phyloP scores from a whole-genome alignment of 2,797 vertebrate species.

The Sebastolobus alascanus region DNA sequence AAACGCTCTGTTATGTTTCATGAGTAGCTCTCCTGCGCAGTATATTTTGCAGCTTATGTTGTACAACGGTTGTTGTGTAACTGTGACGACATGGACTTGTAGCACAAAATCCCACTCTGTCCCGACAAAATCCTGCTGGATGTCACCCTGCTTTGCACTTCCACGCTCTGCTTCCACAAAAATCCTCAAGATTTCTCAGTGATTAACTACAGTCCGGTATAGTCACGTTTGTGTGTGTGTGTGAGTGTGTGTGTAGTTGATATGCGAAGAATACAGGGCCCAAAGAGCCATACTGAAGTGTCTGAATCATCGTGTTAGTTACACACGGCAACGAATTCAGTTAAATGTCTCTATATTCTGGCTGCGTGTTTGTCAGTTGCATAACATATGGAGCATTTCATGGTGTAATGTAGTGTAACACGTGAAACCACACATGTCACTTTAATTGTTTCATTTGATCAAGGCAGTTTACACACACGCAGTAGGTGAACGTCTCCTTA shows the following conservation, averaged over 20 bases:
- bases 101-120: slow-evolving; percentile 40
- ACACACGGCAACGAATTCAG: slow-evolving; percentile 3
- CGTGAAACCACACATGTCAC: slow-evolving; percentile 27
- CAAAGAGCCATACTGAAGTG: neutral
- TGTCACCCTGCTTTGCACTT: slow-evolving; percentile 32
- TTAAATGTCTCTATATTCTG: neutral
- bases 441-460: slow-evolving; percentile 34
- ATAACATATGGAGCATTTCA: slow-evolving; percentile 36
- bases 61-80: neutral
- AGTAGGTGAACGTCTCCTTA: slow-evolving; percentile 30
- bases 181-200: slow-evolving; percentile 21
- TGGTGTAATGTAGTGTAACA: slow-evolving; percentile 30
- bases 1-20: slow-evolving; percentile 19
- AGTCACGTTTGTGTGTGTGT: neutral
- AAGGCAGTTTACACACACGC: slow-evolving; percentile 14
- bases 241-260: neutral
- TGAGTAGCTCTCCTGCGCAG: neutral
- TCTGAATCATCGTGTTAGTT: slow-evolving; percentile 10
- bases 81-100: neutral
- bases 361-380: slow-evolving; percentile 10
- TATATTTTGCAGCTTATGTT: slow-evolving; percentile 18
- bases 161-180: neutral
- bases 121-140: slow-evolving; percentile 40
- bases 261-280: neutral
- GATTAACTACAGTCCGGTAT: slow-evolving; percentile 21